Conservation (phyloP, 2,113 vertebrate species). For the Nyctibius bracteatus region DNA sequence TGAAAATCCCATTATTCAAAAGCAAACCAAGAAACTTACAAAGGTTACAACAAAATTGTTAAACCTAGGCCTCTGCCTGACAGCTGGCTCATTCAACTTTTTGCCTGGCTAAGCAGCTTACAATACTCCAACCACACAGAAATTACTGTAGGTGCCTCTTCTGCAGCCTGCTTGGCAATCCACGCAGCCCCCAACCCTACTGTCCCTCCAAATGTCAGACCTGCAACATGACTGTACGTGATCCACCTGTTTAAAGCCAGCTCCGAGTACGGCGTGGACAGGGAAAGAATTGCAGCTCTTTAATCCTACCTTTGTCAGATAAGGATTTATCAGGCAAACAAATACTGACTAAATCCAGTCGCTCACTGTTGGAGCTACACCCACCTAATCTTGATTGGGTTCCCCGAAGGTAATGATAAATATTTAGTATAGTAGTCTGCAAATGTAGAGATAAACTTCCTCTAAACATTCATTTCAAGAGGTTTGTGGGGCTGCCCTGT, state of each 20-base stretch:
- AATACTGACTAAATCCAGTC: background rate
- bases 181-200: background rate
- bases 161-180: background rate
- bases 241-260: background rate
- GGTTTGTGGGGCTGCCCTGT: background rate
- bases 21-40: background rate
- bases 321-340: background rate
- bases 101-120: background rate
- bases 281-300: background rate
- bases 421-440: background rate
- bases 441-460: background rate
- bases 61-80: background rate
- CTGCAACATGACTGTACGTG: too few relatives aligned
- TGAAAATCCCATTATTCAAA: background rate
- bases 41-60: background rate
- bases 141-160: background rate
- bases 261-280: background rate
- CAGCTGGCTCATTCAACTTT: background rate
- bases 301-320: background rate
- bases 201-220: background rate
- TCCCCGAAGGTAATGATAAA: background rate
- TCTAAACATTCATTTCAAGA: background rate
- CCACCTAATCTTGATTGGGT: background rate
- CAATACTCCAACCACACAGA: background rate
- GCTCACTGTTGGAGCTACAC: background rate